Base-by-base conservation (phyloP, 2,113 vertebrate species). In the Falcunculus frontatus region DNA sequence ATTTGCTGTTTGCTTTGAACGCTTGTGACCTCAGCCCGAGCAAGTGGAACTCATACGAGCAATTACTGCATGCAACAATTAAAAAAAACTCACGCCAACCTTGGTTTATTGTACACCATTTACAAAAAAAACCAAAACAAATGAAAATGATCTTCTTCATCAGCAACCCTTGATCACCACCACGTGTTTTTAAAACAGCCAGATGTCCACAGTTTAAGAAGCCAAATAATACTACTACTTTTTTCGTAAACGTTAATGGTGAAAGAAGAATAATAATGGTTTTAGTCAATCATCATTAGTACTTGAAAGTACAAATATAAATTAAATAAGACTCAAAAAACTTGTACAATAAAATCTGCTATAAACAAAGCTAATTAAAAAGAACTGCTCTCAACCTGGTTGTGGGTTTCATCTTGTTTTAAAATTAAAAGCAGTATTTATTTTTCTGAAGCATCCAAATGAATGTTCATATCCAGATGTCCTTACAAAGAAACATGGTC, bases 221-320 rank as follows among this genome's bases (percentile, higher is more conserved):
- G 90, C 90, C 94, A 96, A 97, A 97, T 53, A 97, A n/a, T 70
- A 97, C 94, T 95, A 96, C 90, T 94, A 93, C 90, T 87, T 95
- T 93, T 97, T 95, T 98, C n/a, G 89, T 95, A 97, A 95, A 94
- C 7, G 8, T 87, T 96, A 94, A 95, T 68, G 92, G 90, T 78
- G 93, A 95, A 97, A 96, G 97, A 97, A 97, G 91, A 96, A 85
- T 80, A 94, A 97, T 91, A 97, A 97, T 85, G 87, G 77, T 91
- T 97, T 96, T 87, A 97, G 94, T 96, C 95, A 95, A 97, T 97
- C 87, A 97, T 87, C 91, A 94, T 96, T 94, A 97, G 87, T 84
- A 97, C 95, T 97, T 97, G 60, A 96, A 97, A 97, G 87, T 96
- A 97, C 65, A 97, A 97, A 97, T 96, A 98, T 96, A 98, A 97